Evolutionary conservation across 2,113 vertebrate genomes (phyloP).

Genomic region (Bucco capensis): DNA sequence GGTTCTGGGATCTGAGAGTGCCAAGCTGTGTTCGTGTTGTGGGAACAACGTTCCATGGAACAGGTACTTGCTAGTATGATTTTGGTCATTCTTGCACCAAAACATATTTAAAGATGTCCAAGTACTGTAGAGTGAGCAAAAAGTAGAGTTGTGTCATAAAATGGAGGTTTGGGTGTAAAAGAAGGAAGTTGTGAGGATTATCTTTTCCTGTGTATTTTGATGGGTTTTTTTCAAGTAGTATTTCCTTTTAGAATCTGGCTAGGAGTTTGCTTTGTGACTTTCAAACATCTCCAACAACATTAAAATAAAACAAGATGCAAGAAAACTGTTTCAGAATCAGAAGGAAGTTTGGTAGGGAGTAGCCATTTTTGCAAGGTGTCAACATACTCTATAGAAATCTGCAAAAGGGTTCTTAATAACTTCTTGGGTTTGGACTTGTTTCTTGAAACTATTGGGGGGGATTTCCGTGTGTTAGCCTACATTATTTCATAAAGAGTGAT

Average conservation of each 20-base stretch:
- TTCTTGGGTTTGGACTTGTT: neutral
- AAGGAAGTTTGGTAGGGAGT: neutral
- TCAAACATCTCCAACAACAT: neutral
- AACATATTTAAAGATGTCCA: neutral
- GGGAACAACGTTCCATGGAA: slow-evolving; percentile 94
- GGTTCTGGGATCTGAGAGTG: slow-evolving; percentile 96
- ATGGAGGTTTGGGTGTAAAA: neutral
- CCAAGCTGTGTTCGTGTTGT: slow-evolving; percentile 97
- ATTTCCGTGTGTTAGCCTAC: neutral
- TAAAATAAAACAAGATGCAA: neutral
- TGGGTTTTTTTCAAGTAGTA: neutral
- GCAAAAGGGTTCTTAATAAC: neutral
- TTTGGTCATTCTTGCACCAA: neutral
- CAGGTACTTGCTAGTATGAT: slow-evolving; percentile 71
- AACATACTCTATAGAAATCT: neutral
- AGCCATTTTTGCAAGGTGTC: neutral
- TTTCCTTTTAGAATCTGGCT: neutral
- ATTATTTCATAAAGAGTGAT: neutral
- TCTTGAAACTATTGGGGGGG: neutral
- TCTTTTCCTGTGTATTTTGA: neutral
- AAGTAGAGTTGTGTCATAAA: accelerated
- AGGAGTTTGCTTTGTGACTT: neutral
- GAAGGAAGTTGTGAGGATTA: neutral
- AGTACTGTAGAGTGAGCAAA: neutral
- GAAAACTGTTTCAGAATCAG: neutral